Evolutionary conservation across 2,113 vertebrate species (phyloP).

Genomic region (Agelaius phoeniceus): DNA sequence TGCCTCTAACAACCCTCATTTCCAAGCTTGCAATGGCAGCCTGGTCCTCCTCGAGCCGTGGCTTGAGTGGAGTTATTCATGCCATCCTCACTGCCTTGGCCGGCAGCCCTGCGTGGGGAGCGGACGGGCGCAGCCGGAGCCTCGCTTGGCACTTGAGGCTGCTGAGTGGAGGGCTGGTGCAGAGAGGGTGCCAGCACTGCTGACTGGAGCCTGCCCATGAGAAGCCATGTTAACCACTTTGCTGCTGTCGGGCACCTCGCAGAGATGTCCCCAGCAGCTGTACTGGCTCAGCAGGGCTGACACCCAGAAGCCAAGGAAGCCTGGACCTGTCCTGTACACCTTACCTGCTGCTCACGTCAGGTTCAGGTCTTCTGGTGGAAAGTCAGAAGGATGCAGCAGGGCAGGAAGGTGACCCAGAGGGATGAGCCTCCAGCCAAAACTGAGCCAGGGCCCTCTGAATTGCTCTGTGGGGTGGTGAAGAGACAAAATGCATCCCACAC

Average conservation of each 20-base stretch:
- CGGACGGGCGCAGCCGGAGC: neutral
- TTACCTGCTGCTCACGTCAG: neutral
- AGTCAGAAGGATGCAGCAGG: neutral
- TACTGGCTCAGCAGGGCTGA: neutral
- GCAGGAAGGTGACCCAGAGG: neutral
- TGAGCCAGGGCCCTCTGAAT: neutral
- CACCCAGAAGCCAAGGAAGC: neutral
- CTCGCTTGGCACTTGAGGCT: conserved; percentile 25
- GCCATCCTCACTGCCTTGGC: conserved; percentile 44
- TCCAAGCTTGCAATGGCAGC: neutral
- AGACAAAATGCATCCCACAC: neutral
- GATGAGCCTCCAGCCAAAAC: neutral
- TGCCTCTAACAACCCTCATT: neutral
- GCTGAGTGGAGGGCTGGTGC: neutral
- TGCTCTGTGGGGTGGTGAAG: neutral
- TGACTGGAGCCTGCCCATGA: neutral
- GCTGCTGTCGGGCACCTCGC: neutral
- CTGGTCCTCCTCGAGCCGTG: neutral
- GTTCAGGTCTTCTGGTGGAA: neutral
- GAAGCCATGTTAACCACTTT: neutral
- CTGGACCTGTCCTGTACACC: neutral
- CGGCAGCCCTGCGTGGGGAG: conserved; percentile 3
- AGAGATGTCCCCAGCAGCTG: neutral
- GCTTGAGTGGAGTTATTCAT: conserved; percentile 47
- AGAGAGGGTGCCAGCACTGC: conserved; percentile 19